Conservation (phyloP, 2,797 vertebrate genomes). For the Luscinia megarhynchos region DNA sequence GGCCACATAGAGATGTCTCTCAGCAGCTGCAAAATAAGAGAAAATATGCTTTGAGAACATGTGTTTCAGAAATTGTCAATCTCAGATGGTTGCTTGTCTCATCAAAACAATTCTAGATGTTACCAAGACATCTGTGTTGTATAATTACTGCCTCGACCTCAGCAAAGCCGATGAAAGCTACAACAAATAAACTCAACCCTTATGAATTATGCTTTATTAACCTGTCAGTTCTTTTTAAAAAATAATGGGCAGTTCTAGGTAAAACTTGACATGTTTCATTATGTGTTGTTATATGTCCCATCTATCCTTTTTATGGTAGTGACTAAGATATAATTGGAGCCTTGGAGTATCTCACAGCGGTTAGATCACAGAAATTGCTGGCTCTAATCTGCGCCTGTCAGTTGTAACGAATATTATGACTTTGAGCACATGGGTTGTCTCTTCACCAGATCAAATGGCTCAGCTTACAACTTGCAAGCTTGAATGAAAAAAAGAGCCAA, state of each 20-base stretch:
- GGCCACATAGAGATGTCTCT: background rate
- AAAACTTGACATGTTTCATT: constrained; percentile 54
- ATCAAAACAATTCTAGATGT: background rate
- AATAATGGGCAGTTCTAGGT: constrained; percentile 62
- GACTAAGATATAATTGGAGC: constrained; percentile 52
- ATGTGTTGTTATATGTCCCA: background rate
- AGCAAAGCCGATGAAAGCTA: constrained; percentile 31
- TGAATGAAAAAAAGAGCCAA: background rate
- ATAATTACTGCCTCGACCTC: constrained; percentile 43
- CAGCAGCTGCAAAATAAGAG: background rate
- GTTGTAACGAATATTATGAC: background rate
- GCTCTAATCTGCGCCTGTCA: constrained; percentile 43
- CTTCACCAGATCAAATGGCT: background rate
- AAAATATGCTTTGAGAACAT: background rate
- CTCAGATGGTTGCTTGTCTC: constrained; percentile 23
- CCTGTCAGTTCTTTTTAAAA: constrained; percentile 51
- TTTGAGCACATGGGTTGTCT: background rate
- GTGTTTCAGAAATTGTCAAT: background rate
- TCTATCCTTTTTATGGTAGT: constrained; percentile 21
- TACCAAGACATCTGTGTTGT: constrained; percentile 29
- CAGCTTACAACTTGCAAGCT: background rate
- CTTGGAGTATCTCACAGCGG: background rate
- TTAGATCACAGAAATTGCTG: constrained; percentile 37
- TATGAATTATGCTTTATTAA: constrained; percentile 63
- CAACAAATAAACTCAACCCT: constrained; percentile 43